Evolutionary conservation across 1,140 invertebrate genomes (phyloP), one percentile per base, ranked within the genome.

Genomic region (Ruditapes philippinarum): DNA sequence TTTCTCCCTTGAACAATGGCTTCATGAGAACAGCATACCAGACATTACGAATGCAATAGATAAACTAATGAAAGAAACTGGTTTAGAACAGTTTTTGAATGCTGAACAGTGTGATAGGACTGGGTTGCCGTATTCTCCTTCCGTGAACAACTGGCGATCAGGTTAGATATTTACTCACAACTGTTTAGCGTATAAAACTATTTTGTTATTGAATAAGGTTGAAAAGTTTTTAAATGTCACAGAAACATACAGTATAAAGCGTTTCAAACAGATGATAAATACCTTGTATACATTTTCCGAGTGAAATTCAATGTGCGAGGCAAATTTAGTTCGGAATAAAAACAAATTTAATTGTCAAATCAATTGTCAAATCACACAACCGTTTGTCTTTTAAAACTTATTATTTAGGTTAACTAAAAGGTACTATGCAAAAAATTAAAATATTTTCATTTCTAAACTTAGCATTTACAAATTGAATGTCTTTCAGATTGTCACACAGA

Each of bases 1-100:
- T 17, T 78, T 78, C 38, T 78, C 74, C 5, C 45, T 78, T 4
- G 74, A 78, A 36, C 31, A 78, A 28, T 78, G 74, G 74, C 28
- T 78, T 1, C 11, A 51, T 14, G 7, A 78, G 19, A 78, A 78
- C 45, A 49, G 74, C 25, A 17, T 78, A 36, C 51, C 42, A 12
- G 74, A 45, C 31, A 49, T 36, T 5, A 19, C 28, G 1, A 49
- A 51, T 36, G 28, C 54, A 14, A 36, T 78, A 36, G 45, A 78
- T 19, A 51, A 36, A 14, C 74, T 78, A 19, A 40, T 78, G 45
- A 78, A 49, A 17, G 42, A 78, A 33, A 45, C 45, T 36, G 74
- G 74, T 78, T 33, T 78, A 9, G 5, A 78, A 22, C 45, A 78
- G n/a, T 78, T 25, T 38, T 19, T 78, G 1, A 4, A 54, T 14